phyloP scores from a whole-genome alignment of 2,888 invertebrate species.

The Tridacna gigas region DNA sequence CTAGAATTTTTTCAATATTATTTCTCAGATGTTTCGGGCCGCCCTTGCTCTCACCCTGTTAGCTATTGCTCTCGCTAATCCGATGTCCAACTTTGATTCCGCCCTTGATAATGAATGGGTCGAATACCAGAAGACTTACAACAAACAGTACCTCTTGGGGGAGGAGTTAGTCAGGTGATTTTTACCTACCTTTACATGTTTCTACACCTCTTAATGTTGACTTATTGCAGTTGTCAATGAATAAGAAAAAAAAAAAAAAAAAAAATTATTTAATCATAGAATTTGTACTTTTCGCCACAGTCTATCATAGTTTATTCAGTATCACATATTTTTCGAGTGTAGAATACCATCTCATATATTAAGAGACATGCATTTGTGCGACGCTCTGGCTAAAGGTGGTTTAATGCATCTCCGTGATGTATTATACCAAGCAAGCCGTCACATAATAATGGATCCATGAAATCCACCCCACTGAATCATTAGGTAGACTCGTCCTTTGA shows the following conservation, averaged over 20 bases:
- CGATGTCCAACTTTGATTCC: slow-evolving; percentile 43
- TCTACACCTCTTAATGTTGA: neutral
- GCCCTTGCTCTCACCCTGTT: slow-evolving; percentile 54
- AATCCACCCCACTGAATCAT: no score
- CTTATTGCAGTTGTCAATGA: neutral
- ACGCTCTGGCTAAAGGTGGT: no score
- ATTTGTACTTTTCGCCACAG: no score
- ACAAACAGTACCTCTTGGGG: slow-evolving; percentile 61
- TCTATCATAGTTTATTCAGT: neutral
- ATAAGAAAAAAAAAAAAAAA: neutral
- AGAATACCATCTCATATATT: no score
- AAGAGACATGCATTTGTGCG: no score
- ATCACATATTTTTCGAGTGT: neutral
- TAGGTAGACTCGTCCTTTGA: no score
- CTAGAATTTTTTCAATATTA: neutral
- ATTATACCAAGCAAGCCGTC: no score
- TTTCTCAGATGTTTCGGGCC: slow-evolving; percentile 62
- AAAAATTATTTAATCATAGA: neutral
- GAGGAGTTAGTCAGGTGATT: slow-evolving; percentile 63
- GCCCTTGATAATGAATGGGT: slow-evolving; percentile 69
- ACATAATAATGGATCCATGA: no score
- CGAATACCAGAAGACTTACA: slow-evolving; percentile 56
- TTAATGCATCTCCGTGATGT: no score
- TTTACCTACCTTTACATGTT: no score
- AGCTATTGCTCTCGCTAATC: slow-evolving; percentile 44